Base-by-base conservation (phyloP, 2,113 vertebrate genomes). In the Lophius piscatorius region DNA sequence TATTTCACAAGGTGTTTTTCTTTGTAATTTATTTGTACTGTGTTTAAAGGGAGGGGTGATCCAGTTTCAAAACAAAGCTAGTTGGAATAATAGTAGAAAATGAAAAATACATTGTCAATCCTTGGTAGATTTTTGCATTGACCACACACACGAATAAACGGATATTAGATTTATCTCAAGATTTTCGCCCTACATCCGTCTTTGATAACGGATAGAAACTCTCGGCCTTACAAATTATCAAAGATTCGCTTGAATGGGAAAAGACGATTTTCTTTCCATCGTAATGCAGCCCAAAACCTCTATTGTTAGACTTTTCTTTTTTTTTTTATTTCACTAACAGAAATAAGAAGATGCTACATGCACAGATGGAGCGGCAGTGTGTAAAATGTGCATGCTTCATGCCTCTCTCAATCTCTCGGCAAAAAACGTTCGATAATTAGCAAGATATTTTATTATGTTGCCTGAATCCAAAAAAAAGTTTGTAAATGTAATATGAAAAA, bases 271-370 rank as follows among this genome's bases (percentile, higher is more conserved):
- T 78, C 63, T 74, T 47, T 56, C 41, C 34, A 36, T 76, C 74
- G 64, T 71, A 55, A 52, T 21, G 31, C 67, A 81, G 69, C 58
- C 81, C 70, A 66, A 75, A 75, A 81, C 55, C 63, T 63, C 82
- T 55, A 64, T 42, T 67, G 28, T 2, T 74, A 44, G 36, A 9
- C 13, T 63, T 38, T 16, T 48, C 73, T 61, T 26, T 48, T 67
- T 56, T 50, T 69, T 14, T 69, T 26, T 33, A 14, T 38, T 9
- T n/a, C 35, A 26, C 21, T 3, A 49, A 70, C 41, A 60, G 31
- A 62, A 76, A 74, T 70, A 49, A 73, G 39, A 70, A 55, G 36
- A 59, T 49, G 33, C 35, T 47, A 1, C 9, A 9, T 26, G 41
- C 9, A 3, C 39, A 58, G 52, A 57, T 20, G 26, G 56, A 66